Evolutionary conservation across 2,888 invertebrate species (phyloP).

Genomic region (Charanyca ferruginea): DNA sequence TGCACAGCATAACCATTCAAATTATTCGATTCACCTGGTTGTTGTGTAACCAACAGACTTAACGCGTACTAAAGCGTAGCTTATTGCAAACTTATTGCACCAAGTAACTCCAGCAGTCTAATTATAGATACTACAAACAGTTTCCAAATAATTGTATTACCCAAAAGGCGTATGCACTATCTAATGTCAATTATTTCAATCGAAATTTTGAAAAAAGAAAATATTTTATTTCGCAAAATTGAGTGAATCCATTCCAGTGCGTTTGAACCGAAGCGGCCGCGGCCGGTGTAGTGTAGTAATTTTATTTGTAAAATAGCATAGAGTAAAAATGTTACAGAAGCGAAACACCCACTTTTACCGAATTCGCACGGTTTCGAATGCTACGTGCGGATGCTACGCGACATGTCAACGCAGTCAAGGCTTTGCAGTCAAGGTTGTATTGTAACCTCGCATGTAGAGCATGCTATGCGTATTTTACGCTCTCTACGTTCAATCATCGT

Average conservation of each 20-base stretch:
- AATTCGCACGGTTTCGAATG: not conserved
- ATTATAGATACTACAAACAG: conserved; percentile 16
- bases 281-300: conserved; percentile 62
- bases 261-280: conserved; percentile 52
- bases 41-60: too few relatives aligned
- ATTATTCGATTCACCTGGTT: not conserved
- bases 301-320: conserved; percentile 64
- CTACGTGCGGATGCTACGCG: too few relatives aligned
- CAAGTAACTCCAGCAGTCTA: not conserved
- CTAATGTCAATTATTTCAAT: conserved; percentile 52
- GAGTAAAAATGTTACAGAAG: conserved; percentile 19
- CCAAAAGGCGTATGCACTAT: conserved; percentile 53
- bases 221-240: conserved; percentile 57
- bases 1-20: too few relatives aligned
- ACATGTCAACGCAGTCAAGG: too few relatives aligned
- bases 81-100: not conserved
- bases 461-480: too few relatives aligned
- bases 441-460: too few relatives aligned
- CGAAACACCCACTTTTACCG: not conserved
- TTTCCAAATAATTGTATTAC: conserved; percentile 30
- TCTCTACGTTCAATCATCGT: not conserved
- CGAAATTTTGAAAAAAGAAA: conserved; percentile 56
- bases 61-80: not conserved
- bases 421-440: too few relatives aligned
- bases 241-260: conserved; percentile 60